A percentile compares a stretch with the other conserved stretches of the same genome.
Conservation (phyloP, 2,888 invertebrate genomes). For the Drosophila recens region DNA sequence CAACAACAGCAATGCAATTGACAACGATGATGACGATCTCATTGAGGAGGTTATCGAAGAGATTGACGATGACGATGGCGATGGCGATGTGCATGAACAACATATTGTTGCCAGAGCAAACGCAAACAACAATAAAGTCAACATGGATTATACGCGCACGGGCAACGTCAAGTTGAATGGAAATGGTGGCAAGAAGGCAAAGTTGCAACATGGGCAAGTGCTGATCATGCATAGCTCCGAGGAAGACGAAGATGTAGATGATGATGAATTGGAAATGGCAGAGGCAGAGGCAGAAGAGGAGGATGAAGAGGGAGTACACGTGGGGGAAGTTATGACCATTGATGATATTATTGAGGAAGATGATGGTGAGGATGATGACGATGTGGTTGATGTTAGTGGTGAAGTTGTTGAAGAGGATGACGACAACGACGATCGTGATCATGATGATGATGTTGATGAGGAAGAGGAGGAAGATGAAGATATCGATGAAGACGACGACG, state of each 20-base stretch:
- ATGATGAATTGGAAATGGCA: constrained; percentile 44
- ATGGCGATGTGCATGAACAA: constrained; percentile 52
- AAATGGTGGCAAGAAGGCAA: constrained; percentile 34
- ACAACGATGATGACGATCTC: constrained; percentile 41
- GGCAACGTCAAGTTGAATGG: constrained; percentile 51
- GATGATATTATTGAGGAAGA: constrained; percentile 69
- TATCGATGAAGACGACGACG: constrained; percentile 48
- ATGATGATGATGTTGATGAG: constrained; percentile 51
- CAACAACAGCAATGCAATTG: constrained; percentile 23
- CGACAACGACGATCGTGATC: constrained; percentile 53
- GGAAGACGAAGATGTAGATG: constrained; percentile 21
- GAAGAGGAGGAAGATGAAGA: constrained; percentile 51
- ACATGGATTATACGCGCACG: constrained; percentile 21
- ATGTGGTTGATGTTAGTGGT: constrained; percentile 50
- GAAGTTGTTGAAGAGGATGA: constrained; percentile 64
- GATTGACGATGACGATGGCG: constrained; percentile 51
- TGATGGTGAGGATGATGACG: constrained; percentile 49
- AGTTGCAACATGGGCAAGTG: constrained; percentile 19
- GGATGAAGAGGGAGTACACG: constrained; percentile 50
- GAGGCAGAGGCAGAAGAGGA: constrained; percentile 16
- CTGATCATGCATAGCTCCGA: constrained; percentile 46
- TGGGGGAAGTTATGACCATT: constrained; percentile 49
- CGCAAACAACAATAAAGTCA: constrained; percentile 12
- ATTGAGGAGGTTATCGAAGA: constrained; percentile 67
- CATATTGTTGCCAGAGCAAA: constrained; percentile 47